phyloP scores from a whole-genome alignment of 2,797 vertebrate genomes.

The Falco biarmicus region DNA sequence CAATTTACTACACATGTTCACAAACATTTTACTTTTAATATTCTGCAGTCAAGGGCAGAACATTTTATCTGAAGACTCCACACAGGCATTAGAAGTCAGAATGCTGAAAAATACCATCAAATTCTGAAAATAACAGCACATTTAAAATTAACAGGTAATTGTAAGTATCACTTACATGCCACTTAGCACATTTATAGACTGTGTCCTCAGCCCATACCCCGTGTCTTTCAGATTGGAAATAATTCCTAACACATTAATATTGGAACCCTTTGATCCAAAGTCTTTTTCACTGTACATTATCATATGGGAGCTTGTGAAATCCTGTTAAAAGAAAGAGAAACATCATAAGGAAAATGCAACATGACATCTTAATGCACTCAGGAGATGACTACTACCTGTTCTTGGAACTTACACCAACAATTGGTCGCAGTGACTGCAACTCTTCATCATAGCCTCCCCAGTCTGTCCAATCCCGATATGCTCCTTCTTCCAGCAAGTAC shows the following conservation, averaged over 20 bases:
- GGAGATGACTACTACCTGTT: neutral
- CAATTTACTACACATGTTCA: neutral
- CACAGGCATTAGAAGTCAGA: neutral
- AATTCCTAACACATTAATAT: conserved; percentile 85
- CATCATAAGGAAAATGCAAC: neutral
- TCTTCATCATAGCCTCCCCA: conserved; percentile 87
- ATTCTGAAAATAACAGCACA: neutral
- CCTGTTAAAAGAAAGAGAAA: conserved; percentile 76
- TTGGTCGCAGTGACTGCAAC: conserved; percentile 86
- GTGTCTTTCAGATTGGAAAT: conserved; percentile 86
- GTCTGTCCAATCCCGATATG: conserved; percentile 85
- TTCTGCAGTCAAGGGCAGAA: neutral
- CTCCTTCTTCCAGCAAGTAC: conserved; percentile 95
- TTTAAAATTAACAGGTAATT: neutral
- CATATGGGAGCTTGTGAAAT: conserved; percentile 87
- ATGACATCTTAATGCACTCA: neutral
- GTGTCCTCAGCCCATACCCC: conserved; percentile 85
- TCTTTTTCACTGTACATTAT: conserved; percentile 89
- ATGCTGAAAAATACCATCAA: neutral
- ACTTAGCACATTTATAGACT: conserved; percentile 86
- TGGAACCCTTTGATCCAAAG: conserved; percentile 82
- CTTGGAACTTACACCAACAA: conserved; percentile 84
- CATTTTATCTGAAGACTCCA: neutral
- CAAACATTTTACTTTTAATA: neutral
- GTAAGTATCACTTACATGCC: conserved; percentile 88